These are phyloP conservation scores for Phortica variegata DNA, from an alignment of 1,140 invertebrate genomes.

Conservation along the genomic window DNA sequence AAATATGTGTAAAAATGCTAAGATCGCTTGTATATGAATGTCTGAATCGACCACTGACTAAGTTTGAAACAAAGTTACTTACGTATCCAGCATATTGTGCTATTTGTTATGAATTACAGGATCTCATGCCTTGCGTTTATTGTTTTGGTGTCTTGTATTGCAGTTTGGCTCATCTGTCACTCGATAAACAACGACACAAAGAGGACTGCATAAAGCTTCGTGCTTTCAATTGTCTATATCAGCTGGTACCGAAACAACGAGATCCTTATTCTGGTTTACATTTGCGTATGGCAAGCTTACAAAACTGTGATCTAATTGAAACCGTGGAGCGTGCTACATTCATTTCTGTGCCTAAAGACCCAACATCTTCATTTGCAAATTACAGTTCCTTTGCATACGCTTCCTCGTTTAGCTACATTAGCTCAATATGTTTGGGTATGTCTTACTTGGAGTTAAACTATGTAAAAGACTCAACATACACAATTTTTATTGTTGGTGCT, in stretches of 20 bases:
- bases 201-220: no score
- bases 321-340: constrained; percentile 14
- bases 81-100: constrained; percentile 27
- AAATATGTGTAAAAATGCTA: no score
- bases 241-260: no score
- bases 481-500: constrained; percentile 30
- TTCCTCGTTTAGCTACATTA: constrained; percentile 37
- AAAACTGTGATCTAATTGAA: constrained; percentile 14
- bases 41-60: constrained; percentile 15
- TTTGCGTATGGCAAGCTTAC: constrained; percentile 2
- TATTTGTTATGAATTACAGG: constrained; percentile 20
- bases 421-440: constrained; percentile 23
- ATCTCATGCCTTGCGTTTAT: constrained; percentile 5
- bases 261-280: no score
- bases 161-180: constrained; percentile 13
- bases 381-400: constrained; percentile 24
- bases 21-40: no score
- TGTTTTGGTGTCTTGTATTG: constrained; percentile 34
- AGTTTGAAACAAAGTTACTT: constrained; percentile 26
- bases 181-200: no score
- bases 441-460: background rate
- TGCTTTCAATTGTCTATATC: no score
- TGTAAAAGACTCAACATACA: constrained; percentile 5
- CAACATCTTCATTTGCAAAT: constrained; percentile 8
- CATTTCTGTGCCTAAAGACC: constrained; percentile 5